A percentile compares a stretch with the other conserved stretches of the same genome.
phyloP scores from a whole-genome alignment of 1,140 invertebrate genomes.

The Pogonomyrmex barbatus region DNA sequence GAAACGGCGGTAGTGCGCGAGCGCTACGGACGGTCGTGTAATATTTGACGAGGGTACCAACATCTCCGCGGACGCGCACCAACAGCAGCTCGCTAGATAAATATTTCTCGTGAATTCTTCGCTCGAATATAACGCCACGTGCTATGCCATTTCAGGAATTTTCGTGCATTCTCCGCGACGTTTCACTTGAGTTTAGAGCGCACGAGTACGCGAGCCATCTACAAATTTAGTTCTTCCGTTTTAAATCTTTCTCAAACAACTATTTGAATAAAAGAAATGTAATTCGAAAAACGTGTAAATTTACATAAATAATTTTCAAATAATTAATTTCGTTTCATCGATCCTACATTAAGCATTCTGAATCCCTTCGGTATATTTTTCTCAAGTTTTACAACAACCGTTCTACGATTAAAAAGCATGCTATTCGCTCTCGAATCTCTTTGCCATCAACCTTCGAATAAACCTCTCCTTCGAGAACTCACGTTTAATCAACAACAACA shows the following conservation, averaged over 20 bases:
- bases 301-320: not conserved
- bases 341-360: not conserved
- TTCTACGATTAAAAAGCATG: not conserved
- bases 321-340: not conserved
- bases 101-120: conserved; percentile 57
- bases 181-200: conserved; percentile 23
- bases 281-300: not conserved
- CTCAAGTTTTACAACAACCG: not conserved
- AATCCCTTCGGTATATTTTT: not conserved
- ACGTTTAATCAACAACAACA: conserved; percentile 54
- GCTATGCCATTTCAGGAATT: conserved; percentile 43
- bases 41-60: conserved; percentile 57
- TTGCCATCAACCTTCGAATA: conserved; percentile 16
- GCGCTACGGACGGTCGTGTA: conserved; percentile 46
- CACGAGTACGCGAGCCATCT: not conserved
- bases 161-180: conserved; percentile 27
- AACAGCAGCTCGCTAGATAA: conserved; percentile 22
- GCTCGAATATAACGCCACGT: conserved; percentile 38
- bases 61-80: conserved; percentile 20
- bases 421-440: not conserved
- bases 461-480: conserved; percentile 28
- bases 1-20: conserved; percentile 37
- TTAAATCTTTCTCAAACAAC: not conserved
- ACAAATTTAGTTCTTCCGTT: conserved; percentile 10
- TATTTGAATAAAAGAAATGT: not conserved